phyloP scores from a whole-genome alignment of 2,797 vertebrate species.

The Lacerta bilineata region DNA sequence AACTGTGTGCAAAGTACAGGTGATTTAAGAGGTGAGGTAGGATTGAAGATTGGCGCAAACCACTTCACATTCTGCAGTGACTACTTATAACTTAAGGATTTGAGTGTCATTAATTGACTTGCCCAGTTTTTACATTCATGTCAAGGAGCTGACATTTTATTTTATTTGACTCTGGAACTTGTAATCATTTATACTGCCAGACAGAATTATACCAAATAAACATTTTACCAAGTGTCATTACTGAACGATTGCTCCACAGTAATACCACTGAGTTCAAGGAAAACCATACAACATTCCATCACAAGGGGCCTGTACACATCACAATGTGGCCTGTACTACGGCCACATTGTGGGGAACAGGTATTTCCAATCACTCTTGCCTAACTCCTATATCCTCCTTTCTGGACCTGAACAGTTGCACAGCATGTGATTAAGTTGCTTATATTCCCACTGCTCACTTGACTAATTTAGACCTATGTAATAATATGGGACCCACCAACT shows the following conservation, averaged over 20 bases:
- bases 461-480: neutral
- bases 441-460: neutral
- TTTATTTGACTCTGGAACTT: neutral
- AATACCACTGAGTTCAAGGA: neutral
- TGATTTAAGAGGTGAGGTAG: neutral
- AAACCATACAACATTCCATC: neutral
- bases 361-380: neutral
- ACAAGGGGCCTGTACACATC: too few species aligned
- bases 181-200: neutral
- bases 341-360: neutral
- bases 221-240: neutral
- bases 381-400: neutral
- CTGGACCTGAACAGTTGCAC: neutral
- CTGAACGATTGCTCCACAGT: neutral
- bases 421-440: neutral
- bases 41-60: neutral
- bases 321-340: neutral
- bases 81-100: neutral
- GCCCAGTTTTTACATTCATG: neutral
- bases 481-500: neutral
- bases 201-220: neutral
- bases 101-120: neutral
- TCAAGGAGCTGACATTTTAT: neutral
- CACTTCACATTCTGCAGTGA: neutral
- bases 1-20: neutral